Conservation (phyloP, 2,113 vertebrate genomes). For the Taxidea taxus region DNA sequence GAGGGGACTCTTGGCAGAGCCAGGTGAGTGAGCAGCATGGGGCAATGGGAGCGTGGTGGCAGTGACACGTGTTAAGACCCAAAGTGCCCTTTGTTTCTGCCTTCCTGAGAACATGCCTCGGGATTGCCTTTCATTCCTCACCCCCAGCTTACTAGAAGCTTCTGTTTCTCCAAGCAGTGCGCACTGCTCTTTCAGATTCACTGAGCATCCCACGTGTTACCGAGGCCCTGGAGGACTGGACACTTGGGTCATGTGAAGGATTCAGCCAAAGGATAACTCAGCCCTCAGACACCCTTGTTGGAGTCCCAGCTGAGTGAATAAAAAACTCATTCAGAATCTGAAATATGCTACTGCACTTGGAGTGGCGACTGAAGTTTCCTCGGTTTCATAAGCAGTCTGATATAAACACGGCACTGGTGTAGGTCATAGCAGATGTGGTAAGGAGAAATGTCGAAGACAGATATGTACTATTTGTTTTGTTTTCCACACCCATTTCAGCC, state of each 20-base stretch:
- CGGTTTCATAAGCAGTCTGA: slow-evolving; percentile 14
- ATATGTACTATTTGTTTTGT: neutral
- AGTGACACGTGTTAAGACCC: neutral
- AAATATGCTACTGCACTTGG: neutral
- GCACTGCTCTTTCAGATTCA: neutral
- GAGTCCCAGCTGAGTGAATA: neutral
- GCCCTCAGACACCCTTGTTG: neutral
- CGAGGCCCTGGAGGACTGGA: neutral
- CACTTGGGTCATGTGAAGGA: neutral
- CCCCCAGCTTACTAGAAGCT: neutral
- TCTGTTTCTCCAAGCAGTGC: neutral
- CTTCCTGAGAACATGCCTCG: neutral
- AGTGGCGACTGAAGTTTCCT: neutral
- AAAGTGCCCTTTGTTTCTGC: neutral
- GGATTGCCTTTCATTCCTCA: neutral
- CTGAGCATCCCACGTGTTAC: neutral
- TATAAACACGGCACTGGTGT: neutral
- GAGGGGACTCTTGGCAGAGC: neutral
- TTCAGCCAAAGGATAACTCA: neutral
- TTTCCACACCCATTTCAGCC: neutral
- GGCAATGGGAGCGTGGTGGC: neutral
- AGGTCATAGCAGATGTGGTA: neutral
- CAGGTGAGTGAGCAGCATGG: neutral
- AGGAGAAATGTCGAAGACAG: neutral
- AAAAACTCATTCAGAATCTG: slow-evolving; percentile 31